These are phyloP conservation scores for Colius striatus DNA, from an alignment of 2,113 vertebrate genomes.

Conservation along the genomic window DNA sequence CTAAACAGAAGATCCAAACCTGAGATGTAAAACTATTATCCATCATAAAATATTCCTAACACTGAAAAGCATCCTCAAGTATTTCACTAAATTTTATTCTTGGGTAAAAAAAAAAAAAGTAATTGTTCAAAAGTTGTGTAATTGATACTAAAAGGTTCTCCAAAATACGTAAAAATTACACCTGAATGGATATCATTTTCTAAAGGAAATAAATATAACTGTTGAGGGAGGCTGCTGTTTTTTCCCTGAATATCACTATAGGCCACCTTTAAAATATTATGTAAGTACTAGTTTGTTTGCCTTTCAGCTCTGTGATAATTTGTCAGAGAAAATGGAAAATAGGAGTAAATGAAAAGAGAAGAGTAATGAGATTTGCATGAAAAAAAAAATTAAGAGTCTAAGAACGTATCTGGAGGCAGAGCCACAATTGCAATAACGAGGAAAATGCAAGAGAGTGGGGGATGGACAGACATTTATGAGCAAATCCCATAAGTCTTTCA, in stretches of 20 bases:
- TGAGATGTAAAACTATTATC: not conserved
- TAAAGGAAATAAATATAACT: not conserved
- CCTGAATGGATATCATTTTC: not conserved
- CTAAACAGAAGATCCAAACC: slow-evolving; percentile 4
- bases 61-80: not conserved
- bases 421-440: slow-evolving; percentile 29
- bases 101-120: not conserved
- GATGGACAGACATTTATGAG: slow-evolving; percentile 40
- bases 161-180: not conserved
- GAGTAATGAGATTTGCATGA: not conserved
- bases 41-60: not conserved
- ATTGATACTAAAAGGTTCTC: slow-evolving; percentile 3
- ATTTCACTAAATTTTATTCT: not conserved
- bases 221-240: not conserved
- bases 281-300: not conserved
- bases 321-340: not conserved
- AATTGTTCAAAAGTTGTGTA: not conserved
- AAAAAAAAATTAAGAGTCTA: not conserved
- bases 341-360: not conserved
- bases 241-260: not conserved
- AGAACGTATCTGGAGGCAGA: not conserved
- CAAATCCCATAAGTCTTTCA: slow-evolving; percentile 43
- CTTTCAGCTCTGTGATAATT: not conserved
- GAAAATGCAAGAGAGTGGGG: not conserved
- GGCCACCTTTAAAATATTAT: not conserved